Evolutionary conservation across 2,797 vertebrate species (phyloP).

Genomic region (Presbytis comata): DNA sequence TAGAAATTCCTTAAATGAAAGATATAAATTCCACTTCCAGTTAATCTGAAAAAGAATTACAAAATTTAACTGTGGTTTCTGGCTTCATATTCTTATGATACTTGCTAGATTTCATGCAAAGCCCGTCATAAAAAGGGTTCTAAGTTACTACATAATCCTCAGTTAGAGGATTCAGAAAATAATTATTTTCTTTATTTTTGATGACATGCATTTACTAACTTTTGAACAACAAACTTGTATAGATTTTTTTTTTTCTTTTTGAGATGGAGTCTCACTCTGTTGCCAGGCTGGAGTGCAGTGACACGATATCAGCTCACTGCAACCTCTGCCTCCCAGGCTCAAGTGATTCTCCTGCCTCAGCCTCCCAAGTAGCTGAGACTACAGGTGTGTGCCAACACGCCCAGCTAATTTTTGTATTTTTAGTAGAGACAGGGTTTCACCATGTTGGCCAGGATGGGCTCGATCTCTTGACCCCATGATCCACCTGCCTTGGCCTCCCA

Average conservation of each 20-base stretch:
- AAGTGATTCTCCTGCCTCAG: background rate
- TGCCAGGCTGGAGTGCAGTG: background rate
- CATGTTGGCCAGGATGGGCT: background rate
- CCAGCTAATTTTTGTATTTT: background rate
- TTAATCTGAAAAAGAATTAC: constrained; percentile 44
- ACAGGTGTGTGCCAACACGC: rapidly evolving
- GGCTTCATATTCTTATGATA: background rate
- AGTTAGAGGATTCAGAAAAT: background rate
- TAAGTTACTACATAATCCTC: background rate
- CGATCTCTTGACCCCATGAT: background rate
- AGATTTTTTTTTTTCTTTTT: background rate
- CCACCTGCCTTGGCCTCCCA: background rate
- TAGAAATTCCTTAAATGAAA: constrained; percentile 37
- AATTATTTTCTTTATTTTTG: background rate
- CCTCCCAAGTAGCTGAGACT: background rate
- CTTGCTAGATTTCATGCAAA: background rate
- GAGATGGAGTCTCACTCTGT: background rate
- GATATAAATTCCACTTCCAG: background rate
- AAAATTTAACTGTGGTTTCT: constrained; percentile 43
- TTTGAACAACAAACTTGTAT: background rate
- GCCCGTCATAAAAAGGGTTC: background rate
- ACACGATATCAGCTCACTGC: background rate
- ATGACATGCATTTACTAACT: background rate
- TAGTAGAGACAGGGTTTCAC: background rate
- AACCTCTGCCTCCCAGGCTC: background rate